Evolutionary conservation across 1,140 invertebrate species (phyloP), one percentile per base, ranked within the genome.

Genomic region (Cyclina sinensis): DNA sequence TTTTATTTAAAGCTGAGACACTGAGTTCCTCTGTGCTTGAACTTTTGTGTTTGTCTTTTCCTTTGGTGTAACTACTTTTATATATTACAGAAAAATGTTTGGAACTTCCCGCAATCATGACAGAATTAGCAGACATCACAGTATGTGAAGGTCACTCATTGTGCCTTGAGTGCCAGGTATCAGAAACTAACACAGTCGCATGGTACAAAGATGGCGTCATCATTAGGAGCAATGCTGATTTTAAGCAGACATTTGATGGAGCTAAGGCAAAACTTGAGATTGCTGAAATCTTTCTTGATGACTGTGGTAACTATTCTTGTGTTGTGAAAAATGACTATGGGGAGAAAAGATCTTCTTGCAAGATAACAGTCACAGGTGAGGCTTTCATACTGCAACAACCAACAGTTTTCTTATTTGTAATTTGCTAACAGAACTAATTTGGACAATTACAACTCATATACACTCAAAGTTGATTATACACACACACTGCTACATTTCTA

Each of bases 121-220:
- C 85, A 35, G 32, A 35, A 11, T 82, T 94, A 16, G 46, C 62
- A 59, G 91, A 94, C 65, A 84, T 91, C 35, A 85, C 81, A 9
- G 91, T 92, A 11, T 88, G 85, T 16, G 93, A 94, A 79, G 93
- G 93, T 57, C 89, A 92, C 32, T 90, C 92, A 18, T 89, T 91
- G 3, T 79, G 68, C 24, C 46, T 94, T 32, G 82, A 88, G 57
- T 93, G 92, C 84, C 35, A 78, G 18, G 90, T 93, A 18, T 57
- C 74, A 16, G 90, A 91, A n/a, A 90, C 92, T 21, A 73, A 90
- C 14, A 89, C 79, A 11, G 83, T 94, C 21, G 70, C 83, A 35
- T 94, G 94, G 94, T 93, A 92, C 68, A 94, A 94, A 84, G 91
- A 94, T 79, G 91, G 90, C 16, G 82, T 91, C 79, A 78, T 93